Conservation (phyloP, 2,113 vertebrate genomes). For the Panthera uncia region DNA sequence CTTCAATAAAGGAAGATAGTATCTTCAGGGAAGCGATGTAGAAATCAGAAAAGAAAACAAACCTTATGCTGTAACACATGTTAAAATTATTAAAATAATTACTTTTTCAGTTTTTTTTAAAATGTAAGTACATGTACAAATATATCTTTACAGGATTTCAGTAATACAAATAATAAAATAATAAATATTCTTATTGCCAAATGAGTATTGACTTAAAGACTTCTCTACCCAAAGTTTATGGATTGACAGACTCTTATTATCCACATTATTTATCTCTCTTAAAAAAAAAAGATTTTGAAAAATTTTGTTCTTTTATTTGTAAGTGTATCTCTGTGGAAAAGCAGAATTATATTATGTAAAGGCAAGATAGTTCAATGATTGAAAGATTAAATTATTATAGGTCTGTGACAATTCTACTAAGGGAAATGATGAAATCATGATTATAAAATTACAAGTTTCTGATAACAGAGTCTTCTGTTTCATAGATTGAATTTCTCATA, state of each 20-base stretch:
- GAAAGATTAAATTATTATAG: constrained; percentile 15
- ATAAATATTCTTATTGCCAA: neutral
- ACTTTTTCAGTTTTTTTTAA: neutral
- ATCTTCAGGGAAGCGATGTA: neutral
- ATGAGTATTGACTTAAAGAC: neutral
- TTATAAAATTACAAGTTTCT: neutral
- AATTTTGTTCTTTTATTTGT: neutral
- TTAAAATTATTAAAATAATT: neutral
- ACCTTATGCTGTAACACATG: neutral
- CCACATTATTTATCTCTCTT: neutral
- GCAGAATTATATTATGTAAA: neutral
- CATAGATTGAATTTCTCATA: neutral
- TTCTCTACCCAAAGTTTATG: neutral
- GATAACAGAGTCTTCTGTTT: neutral
- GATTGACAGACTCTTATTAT: neutral
- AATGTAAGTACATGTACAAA: neutral
- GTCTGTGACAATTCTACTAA: neutral
- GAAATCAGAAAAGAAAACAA: neutral
- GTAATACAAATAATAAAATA: neutral
- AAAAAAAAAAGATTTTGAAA: neutral
- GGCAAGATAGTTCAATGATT: neutral
- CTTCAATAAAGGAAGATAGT: neutral
- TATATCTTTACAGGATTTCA: neutral
- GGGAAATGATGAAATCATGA: neutral
- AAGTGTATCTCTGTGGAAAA: neutral